Base-by-base conservation (phyloP, 2,888 invertebrate genomes). In the Drosophila bunnanda region DNA sequence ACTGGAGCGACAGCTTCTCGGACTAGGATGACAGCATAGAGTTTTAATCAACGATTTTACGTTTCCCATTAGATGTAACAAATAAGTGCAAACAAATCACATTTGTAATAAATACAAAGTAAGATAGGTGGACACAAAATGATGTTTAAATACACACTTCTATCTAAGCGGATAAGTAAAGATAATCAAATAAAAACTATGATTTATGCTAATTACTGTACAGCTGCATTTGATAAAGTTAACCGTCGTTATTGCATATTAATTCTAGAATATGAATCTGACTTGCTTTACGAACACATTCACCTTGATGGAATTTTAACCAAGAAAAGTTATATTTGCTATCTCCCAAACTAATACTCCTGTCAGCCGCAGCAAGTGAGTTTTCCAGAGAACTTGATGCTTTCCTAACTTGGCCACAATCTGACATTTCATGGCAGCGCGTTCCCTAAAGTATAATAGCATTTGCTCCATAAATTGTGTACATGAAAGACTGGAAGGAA, bases 1-100 rank as follows among this genome's bases (percentile, higher is more conserved):
- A 93, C 70, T 93, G 93, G 93, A 93, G 93, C 75, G 93, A 93
- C 69, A 93, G 93, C 46, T 93, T 92, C 82, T 93, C 93, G 8
- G 93, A 93, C 74, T 93, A 91, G 89, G n/a, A 15, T 28, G 41
- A 20, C 39, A 28, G 43, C 9, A 22, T 20, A 32, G 55, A 67
- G 55, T 54, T 67, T 67, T 34, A 38, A 68, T 67, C 38, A 68
- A 68, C 55, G 69, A 68, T 68, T 67, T 67, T 67, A 55, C 55
- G 67, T 67, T 67, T 55, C 38, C 50, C 28, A 0, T 8, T 67
- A 67, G 67, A 25, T 55, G 38, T 67, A 67, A 30, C 38, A 67
- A 67, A 48, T 32, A 46, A 67, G 67, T 67, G 67, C 67, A 67
- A 67, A 68, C 39, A 72, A 64, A 56, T 52, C 64, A 64, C 56